A percentile compares a stretch with the other conserved stretches of the same genome.
These are phyloP conservation scores for Pitta sordida DNA, from an alignment of 2,113 vertebrate species.

Conservation along the genomic window DNA sequence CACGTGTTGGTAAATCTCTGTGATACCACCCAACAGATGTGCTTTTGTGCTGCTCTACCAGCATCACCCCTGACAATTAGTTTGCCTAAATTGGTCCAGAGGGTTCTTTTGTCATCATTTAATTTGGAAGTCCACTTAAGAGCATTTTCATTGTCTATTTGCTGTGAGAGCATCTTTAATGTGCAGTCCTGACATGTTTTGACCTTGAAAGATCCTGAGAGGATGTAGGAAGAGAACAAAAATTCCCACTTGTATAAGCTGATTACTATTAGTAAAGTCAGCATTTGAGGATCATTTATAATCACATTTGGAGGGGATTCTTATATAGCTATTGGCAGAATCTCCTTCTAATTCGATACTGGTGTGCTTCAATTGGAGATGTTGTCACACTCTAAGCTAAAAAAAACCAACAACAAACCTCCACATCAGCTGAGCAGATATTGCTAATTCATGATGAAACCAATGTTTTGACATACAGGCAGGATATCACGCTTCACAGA, in stretches of 20 bases:
- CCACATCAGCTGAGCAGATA: neutral
- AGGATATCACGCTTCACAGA: neutral
- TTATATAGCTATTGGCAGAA: constrained; percentile 19
- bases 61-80: neutral
- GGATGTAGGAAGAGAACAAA: neutral
- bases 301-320: constrained; percentile 52
- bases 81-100: neutral
- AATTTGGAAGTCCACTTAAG: neutral
- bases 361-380: neutral
- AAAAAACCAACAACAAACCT: neutral
- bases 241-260: constrained; percentile 45
- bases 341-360: neutral
- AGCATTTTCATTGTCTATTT: neutral
- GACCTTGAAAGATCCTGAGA: constrained; percentile 44
- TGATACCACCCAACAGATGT: neutral
- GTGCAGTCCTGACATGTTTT: neutral
- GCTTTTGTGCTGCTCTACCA: neutral
- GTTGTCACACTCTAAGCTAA: neutral
- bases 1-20: neutral
- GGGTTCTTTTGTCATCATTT: neutral
- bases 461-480: neutral
- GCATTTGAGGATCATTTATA: constrained; percentile 61
- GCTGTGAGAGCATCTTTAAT: neutral
- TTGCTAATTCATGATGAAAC: neutral
- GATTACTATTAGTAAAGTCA: constrained; percentile 48